phyloP scores from a whole-genome alignment of 1,140 invertebrate genomes.

The Drosophila orosa region DNA sequence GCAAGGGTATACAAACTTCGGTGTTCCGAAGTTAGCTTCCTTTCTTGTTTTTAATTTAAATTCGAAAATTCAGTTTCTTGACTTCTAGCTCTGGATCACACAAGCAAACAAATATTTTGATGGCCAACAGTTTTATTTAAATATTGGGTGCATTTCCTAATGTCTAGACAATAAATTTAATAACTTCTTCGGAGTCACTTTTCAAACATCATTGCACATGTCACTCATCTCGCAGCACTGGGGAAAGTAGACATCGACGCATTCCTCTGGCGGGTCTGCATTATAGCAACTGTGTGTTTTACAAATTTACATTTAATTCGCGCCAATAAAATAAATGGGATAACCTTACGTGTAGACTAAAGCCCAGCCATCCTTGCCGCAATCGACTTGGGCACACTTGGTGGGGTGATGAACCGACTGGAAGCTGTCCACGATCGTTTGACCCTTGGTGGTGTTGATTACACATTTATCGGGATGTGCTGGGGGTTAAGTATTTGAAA shows the following conservation, averaged over 20 bases:
- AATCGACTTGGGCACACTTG: slow-evolving; percentile 43
- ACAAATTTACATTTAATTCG: neutral
- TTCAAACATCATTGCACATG: slow-evolving; percentile 33
- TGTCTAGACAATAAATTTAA: slow-evolving; percentile 6
- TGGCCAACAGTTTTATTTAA: neutral
- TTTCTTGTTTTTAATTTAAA: too few species aligned
- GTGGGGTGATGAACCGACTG: slow-evolving; percentile 27
- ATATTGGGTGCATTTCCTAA: neutral
- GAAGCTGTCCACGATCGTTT: slow-evolving; percentile 1
- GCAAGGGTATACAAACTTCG: too few species aligned
- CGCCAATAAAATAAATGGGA: neutral
- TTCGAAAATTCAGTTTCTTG: too few species aligned
- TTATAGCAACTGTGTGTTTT: slow-evolving; percentile 19
- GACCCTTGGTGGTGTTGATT: neutral
- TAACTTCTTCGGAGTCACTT: neutral
- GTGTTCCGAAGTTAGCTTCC: too few species aligned
- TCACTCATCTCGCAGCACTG: slow-evolving; percentile 36
- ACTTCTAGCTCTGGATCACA: neutral
- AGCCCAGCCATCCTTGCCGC: slow-evolving; percentile 55
- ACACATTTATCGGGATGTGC: slow-evolving; percentile 46
- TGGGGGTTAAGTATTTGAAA: slow-evolving; percentile 1
- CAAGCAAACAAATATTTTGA: neutral
- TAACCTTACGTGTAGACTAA: slow-evolving; percentile 40
- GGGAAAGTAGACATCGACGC: slow-evolving; percentile 25
- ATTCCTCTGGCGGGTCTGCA: slow-evolving; percentile 7